Percentiles rank a stretch among this genome's conserved stretches.
phyloP scores from a whole-genome alignment of 1,140 invertebrate genomes.

The Papilio xuthus region DNA sequence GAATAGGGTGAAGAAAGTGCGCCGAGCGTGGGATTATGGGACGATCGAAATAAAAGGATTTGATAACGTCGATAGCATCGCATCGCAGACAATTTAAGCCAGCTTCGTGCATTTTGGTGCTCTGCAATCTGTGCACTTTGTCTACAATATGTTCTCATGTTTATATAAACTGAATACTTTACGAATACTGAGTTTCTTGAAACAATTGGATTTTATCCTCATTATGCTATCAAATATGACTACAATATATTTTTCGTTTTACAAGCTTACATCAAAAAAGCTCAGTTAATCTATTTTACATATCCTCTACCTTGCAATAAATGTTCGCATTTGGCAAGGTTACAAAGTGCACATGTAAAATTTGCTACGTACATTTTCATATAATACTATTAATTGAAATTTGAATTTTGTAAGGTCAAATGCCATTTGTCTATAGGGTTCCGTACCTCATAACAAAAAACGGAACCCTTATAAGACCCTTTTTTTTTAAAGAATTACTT shows the following conservation, averaged over 20 bases:
- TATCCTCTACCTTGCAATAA: no score
- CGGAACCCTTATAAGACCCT: no score
- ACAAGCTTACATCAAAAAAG: not conserved
- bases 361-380: no score
- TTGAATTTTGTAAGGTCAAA: no score
- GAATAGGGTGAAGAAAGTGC: conserved; percentile 57
- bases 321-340: no score
- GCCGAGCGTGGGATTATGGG: conserved; percentile 61
- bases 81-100: conserved; percentile 45
- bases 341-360: no score
- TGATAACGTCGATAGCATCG: conserved; percentile 49
- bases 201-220: not conserved
- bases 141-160: conserved; percentile 3
- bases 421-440: no score
- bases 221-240: not conserved
- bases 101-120: conserved; percentile 43
- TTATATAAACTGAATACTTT: not conserved
- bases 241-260: not conserved
- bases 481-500: no score
- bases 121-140: conserved; percentile 5
- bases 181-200: not conserved
- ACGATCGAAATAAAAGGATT: conserved; percentile 53
- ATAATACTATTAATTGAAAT: no score
- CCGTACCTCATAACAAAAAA: no score
- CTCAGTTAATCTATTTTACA: no score